Evolutionary conservation across 2,113 vertebrate genomes (phyloP).

Genomic region (Gobiocypris rarus): DNA sequence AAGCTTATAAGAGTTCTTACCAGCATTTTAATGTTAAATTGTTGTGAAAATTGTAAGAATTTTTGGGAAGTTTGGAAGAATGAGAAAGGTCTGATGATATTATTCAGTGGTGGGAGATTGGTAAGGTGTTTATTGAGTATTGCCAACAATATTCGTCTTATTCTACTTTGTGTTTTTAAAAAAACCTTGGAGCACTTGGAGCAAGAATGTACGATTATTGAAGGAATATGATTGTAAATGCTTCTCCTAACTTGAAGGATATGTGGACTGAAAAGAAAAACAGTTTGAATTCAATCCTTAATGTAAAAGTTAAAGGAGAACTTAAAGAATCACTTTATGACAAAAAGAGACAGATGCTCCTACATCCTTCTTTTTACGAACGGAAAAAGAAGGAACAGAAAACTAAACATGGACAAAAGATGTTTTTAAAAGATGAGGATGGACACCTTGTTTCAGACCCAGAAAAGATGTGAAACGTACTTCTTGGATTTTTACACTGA

Average conservation of each 20-base stretch:
- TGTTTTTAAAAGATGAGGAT: neutral
- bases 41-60: neutral
- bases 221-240: too few species aligned
- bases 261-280: too few species aligned
- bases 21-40: neutral
- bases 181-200: too few species aligned
- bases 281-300: too few species aligned
- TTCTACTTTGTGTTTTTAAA: too few species aligned
- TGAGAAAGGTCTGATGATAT: too few species aligned
- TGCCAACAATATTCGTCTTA: too few species aligned
- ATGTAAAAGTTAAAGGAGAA: neutral
- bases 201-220: too few species aligned
- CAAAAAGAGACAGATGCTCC: conserved; percentile 5
- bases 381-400: neutral
- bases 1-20: neutral
- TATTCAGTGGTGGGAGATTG: too few species aligned
- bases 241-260: too few species aligned
- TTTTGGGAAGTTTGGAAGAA: neutral
- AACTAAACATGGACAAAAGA: neutral
- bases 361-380: neutral
- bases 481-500: neutral
- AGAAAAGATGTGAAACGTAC: neutral
- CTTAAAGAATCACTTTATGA: neutral
- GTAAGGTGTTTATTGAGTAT: too few species aligned
- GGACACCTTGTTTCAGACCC: neutral